A percentile compares a stretch with the other conserved stretches of the same genome.
Evolutionary conservation across 2,888 invertebrate genomes (phyloP).

Genomic region (Dryococelus australis): DNA sequence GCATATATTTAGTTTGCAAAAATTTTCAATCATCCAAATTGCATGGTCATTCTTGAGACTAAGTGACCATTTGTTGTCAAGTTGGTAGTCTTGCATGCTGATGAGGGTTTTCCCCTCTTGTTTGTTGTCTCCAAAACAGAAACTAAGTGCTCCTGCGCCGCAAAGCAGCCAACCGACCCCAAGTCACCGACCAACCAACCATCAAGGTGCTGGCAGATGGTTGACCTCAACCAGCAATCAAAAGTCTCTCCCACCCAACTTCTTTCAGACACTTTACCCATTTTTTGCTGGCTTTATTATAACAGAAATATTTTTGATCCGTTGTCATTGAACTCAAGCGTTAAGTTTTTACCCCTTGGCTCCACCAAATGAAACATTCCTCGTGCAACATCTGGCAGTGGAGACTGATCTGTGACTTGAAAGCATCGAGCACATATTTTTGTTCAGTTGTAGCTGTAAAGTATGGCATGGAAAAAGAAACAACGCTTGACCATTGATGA

Average conservation of each 20-base stretch:
- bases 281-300: neutral
- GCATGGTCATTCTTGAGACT: conserved; percentile 23
- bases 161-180: conserved; percentile 21
- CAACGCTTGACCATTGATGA: conserved; percentile 2
- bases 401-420: conserved; percentile 6
- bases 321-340: neutral
- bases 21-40: neutral
- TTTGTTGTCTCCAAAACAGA: conserved; percentile 25
- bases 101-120: conserved; percentile 23
- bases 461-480: neutral
- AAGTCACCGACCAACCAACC: conserved; percentile 8
- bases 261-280: neutral
- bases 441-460: neutral
- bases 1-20: neutral
- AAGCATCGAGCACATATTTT: neutral
- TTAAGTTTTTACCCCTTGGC: conserved; percentile 4
- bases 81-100: conserved; percentile 25
- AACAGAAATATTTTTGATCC: neutral
- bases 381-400: neutral
- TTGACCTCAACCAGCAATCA: conserved; percentile 5
- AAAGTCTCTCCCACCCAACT: neutral
- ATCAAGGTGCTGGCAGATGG: conserved; percentile 19
- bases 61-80: conserved; percentile 12
- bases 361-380: conserved; percentile 10
- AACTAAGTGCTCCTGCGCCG: conserved; percentile 22